These are phyloP conservation scores for Seriola dumerili DNA, from an alignment of 2,113 vertebrate species.

Conservation along the genomic window DNA sequence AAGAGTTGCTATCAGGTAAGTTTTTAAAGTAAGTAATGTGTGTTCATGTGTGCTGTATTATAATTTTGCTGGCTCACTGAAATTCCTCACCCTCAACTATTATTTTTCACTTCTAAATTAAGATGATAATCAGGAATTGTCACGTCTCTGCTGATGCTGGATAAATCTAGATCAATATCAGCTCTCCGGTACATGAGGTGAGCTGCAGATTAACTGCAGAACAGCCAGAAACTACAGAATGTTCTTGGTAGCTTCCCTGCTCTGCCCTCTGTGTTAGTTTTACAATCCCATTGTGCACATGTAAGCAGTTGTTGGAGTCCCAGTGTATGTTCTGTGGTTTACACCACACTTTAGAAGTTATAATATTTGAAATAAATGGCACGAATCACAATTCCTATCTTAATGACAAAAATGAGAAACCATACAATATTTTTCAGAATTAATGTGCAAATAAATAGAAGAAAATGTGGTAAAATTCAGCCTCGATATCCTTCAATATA, in stretches of 20 bases:
- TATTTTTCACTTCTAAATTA: not conserved
- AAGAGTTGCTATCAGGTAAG: slow-evolving; percentile 35
- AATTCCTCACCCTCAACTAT: not conserved
- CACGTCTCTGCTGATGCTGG: not conserved
- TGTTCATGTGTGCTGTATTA: not conserved
- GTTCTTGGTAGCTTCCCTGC: not conserved
- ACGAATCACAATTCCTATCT: not conserved
- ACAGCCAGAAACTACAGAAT: not conserved
- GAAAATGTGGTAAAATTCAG: not conserved
- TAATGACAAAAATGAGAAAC: not conserved
- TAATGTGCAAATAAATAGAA: not conserved
- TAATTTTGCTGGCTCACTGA: not conserved
- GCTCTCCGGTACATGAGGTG: not conserved
- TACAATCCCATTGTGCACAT: not conserved
- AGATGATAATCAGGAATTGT: not conserved
- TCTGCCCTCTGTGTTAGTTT: not conserved
- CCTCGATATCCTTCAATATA: not conserved
- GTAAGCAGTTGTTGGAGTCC: not conserved
- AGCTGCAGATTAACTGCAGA: not conserved
- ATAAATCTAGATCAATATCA: slow-evolving; percentile 4
- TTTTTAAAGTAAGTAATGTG: not conserved
- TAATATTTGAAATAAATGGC: not conserved
- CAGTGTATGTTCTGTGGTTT: too few species aligned
- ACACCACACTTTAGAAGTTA: not conserved
- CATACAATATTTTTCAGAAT: not conserved